Evolutionary conservation across 2,888 invertebrate species (phyloP).

Genomic region (Cantharis rustica): DNA sequence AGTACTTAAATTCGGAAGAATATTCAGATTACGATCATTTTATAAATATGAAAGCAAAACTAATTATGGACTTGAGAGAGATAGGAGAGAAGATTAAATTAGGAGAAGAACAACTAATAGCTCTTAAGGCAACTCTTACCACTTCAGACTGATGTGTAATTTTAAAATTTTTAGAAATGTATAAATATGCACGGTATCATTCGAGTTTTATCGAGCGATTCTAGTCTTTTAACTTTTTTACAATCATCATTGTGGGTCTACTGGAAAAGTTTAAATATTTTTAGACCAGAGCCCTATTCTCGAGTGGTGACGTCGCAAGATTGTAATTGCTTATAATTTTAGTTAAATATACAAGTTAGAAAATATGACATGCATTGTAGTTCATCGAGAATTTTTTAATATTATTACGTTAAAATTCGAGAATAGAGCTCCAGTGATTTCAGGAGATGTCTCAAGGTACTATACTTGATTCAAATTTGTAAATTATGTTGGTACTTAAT

Average conservation of each 20-base stretch:
- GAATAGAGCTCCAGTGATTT: neutral
- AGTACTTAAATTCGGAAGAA: conserved; percentile 73
- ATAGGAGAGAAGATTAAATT: conserved; percentile 82
- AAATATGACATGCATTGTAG: neutral
- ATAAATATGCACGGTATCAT: conserved; percentile 37
- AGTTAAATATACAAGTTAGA: too few relatives aligned
- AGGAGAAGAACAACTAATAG: conserved; percentile 78
- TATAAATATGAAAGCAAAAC: conserved; percentile 84
- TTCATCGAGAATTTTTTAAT: neutral
- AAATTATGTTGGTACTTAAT: conserved; percentile 34
- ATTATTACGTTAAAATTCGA: neutral
- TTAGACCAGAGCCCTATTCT: neutral
- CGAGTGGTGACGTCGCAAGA: neutral
- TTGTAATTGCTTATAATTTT: neutral
- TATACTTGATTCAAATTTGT: conserved; percentile 24
- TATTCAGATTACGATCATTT: conserved; percentile 82
- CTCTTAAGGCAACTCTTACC: conserved; percentile 66
- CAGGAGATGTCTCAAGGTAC: neutral
- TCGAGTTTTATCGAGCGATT: conserved; percentile 52
- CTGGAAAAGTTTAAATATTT: neutral
- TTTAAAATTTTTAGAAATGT: conserved; percentile 19
- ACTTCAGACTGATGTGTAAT: conserved; percentile 48
- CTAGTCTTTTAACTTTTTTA: conserved; percentile 50
- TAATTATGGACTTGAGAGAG: conserved; percentile 81
- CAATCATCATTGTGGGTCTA: neutral